Evolutionary conservation across 92 coral and sea anemone genomes (phyloP).

Genomic region (Epizoanthus rinbou): DNA sequence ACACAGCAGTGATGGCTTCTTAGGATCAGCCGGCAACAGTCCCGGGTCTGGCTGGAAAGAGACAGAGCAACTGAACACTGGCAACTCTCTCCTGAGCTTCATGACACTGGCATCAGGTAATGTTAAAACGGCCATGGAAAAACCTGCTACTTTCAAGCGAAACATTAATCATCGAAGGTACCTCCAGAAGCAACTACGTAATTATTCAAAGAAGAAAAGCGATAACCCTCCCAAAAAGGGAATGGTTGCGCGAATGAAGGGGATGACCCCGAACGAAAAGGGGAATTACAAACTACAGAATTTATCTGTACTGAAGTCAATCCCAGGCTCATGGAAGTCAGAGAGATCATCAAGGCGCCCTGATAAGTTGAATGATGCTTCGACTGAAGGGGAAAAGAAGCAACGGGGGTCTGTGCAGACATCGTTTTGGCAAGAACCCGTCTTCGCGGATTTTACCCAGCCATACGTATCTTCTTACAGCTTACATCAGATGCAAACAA

Average conservation of each 20-base stretch:
- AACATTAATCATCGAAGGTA: constrained; percentile 97
- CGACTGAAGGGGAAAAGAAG: constrained; percentile 34
- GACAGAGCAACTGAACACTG: constrained; percentile 79
- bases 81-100: constrained; percentile 86
- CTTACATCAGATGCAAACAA: constrained; percentile 63
- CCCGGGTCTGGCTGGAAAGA: constrained; percentile 54
- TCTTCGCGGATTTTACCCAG: constrained; percentile 50
- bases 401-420: constrained; percentile 69
- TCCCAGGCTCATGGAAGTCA: constrained; percentile 37
- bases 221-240: constrained; percentile 55
- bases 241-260: constrained; percentile 45
- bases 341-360: constrained; percentile 30
- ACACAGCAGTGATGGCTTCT: constrained; percentile 49
- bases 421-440: constrained; percentile 87
- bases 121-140: constrained; percentile 94
- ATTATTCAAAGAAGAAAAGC: constrained; percentile 79
- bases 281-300: constrained; percentile 52
- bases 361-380: neutral
- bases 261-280: constrained; percentile 31
- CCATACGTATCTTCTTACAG: constrained; percentile 52
- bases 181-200: constrained; percentile 90
- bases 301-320: constrained; percentile 52
- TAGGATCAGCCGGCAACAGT: constrained; percentile 48
- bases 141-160: constrained; percentile 96
- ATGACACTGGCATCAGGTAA: constrained; percentile 97